Conservation (phyloP, 2,888 invertebrate genomes). For the Gari tellinella region DNA sequence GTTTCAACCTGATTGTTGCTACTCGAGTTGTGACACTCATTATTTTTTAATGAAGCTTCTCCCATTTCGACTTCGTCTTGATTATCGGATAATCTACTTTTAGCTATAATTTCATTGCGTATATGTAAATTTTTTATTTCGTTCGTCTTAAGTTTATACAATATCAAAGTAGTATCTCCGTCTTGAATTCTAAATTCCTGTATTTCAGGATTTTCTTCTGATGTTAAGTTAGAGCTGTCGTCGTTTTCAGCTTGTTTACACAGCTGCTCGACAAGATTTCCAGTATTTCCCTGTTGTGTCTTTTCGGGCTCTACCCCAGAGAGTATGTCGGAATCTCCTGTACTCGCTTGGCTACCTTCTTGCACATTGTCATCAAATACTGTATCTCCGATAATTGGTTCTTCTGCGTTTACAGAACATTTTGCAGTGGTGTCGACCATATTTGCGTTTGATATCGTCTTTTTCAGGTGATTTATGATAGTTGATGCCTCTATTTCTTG, state of each 20-base stretch:
- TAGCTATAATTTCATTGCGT: constrained; percentile 5
- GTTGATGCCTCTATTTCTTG: background rate
- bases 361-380: background rate
- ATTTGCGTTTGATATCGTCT: background rate
- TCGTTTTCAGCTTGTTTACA: background rate
- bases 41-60: background rate
- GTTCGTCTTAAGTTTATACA: constrained; percentile 32
- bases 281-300: background rate
- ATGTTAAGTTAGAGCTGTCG: background rate
- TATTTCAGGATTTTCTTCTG: constrained; percentile 3
- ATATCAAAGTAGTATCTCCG: constrained; percentile 25
- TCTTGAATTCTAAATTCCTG: constrained; percentile 14
- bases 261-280: background rate
- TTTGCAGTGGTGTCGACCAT: no score
- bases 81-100: background rate
- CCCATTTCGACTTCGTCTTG: background rate
- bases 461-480: background rate
- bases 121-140: background rate
- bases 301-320: background rate
- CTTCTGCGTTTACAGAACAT: background rate
- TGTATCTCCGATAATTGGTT: background rate
- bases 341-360: no score
- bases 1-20: background rate
- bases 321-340: background rate
- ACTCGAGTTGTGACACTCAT: background rate